Evolutionary conservation across 2,888 invertebrate genomes (phyloP), one percentile per base, ranked within the genome.

Genomic region (Diarsia dahlii): DNA sequence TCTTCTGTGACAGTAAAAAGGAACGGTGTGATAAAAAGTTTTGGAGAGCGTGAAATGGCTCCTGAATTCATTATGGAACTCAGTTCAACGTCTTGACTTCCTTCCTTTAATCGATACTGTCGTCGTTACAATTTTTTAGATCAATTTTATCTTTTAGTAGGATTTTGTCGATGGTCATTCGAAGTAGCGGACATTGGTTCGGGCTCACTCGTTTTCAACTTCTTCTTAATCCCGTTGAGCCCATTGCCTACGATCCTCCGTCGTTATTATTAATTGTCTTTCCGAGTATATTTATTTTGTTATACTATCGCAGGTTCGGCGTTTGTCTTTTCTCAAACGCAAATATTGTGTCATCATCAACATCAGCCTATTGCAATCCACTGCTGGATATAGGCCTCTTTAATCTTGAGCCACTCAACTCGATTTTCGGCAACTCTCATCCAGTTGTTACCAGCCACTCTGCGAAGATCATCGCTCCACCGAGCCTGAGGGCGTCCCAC

Each of bases 21-120:
- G 71, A 86, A 86, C 50, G 88, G 81, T 62, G 84, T 74, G 85
- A 83, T 86, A 88, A 86, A 86, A 86, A 88, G 65, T 86, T 86
- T 86, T 86, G 63, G 78, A 86, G 87, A 76, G 81, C 84, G 86
- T 86, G 71, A 80, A 78, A 88, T 88, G 76, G 86, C 80, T 84
- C 71, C 84, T 80, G 81, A 88, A 86, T 85, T 85, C 86, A 85
- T 86, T 86, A 80, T 80, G 70, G 71, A 80, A 74, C 84, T 78
- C 73, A 83, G 68, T 83, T 78, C 69, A 83, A 69, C 71, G 84
- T 78, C 74, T 86, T 83, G 83, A 83, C 86, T 85, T 83, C 74
- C 72, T 83, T 72, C 63, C 77, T 67, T 80, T 88, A 86, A 78
- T 83, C 79, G 86, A 83, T 83, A 83, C 66, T 18, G 69, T n/a